Base-by-base conservation (phyloP, 2,888 invertebrate species). In the Athalia circularis region DNA sequence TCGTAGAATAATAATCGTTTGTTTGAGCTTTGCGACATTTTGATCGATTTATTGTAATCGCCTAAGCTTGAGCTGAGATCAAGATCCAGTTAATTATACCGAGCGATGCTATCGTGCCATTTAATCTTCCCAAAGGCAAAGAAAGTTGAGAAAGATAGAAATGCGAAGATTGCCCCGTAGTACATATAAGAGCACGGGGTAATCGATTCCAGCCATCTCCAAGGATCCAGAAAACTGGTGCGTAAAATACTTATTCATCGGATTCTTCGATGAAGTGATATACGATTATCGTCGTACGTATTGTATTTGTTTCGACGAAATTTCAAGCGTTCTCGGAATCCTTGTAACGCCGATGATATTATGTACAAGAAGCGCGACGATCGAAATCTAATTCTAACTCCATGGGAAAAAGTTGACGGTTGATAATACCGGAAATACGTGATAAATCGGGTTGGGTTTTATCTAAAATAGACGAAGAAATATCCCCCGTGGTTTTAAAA, bases 61-160 rank as follows among this genome's bases (percentile, higher is more conserved):
- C 15, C n/a, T 29, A 47, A 62, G 29, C 43, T 52, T 59, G n/a
- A 59, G 13, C 72, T 72, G 57, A 72, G 75, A 75, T 75, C 75
- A 61, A 72, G 75, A 75, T 75, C 64, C 13, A 64, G 64, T 75
- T 75, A 75, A 75, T 75, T 75, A 75, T 75, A 75, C 75, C 50
- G 48, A 75, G 48, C 50, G 75, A 75, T 75, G 48, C 11, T 61
- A 75, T 75, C 75, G 62, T 64, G 52, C 64, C 48, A 43, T 57
- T 75, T 43, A 50, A 75, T 75, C 75, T 75, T 29, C 75, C 75
- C 75, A 75, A 75, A 75, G 75, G 75, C 75, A 62, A 75, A 48
- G 64, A 75, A 75, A 75, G 75, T 75, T 64, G 75, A 75, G 75
- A 75, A 50, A 64, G 75, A 75, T 75, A 75, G 75, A 64, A 75